Conservation (phyloP, 2,888 invertebrate species). For the Julus scanicus region DNA sequence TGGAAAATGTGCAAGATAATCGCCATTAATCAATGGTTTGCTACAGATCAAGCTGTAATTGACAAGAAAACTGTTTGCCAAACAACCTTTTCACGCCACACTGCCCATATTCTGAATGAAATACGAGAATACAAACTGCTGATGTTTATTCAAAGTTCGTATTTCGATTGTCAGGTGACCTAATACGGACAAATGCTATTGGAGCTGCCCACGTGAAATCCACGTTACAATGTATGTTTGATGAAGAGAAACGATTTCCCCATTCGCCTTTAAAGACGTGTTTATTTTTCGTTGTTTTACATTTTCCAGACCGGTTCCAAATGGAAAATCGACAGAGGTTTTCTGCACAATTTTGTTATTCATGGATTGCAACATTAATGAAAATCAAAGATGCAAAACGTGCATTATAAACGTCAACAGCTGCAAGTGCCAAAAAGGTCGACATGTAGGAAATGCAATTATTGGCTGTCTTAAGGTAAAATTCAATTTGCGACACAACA, state of each 20-base stretch:
- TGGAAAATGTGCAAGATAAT: not conserved
- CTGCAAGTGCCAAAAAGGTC: not conserved
- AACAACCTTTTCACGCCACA: not conserved
- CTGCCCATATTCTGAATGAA: not conserved
- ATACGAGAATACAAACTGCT: not conserved
- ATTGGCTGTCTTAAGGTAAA: not conserved
- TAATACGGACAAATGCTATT: not conserved
- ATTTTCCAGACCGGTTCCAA: conserved; percentile 16
- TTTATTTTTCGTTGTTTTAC: conserved; percentile 20
- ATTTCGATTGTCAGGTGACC: not conserved
- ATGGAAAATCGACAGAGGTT: conserved; percentile 5
- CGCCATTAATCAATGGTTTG: not conserved
- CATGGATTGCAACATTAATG: not conserved
- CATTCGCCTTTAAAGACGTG: conserved; percentile 1
- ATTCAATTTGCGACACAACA: not conserved
- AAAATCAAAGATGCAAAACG: not conserved
- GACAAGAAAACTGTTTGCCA: not conserved
- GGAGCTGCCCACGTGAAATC: not conserved
- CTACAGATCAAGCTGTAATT: not conserved
- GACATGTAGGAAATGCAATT: not conserved
- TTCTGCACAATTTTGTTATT: not conserved
- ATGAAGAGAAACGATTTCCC: not conserved
- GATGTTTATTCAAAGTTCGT: not conserved
- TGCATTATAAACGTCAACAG: not conserved
- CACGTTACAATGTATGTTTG: not conserved